Evolutionary conservation across 2,888 invertebrate genomes (phyloP).

Genomic region (Microctonus hyperodae): DNA sequence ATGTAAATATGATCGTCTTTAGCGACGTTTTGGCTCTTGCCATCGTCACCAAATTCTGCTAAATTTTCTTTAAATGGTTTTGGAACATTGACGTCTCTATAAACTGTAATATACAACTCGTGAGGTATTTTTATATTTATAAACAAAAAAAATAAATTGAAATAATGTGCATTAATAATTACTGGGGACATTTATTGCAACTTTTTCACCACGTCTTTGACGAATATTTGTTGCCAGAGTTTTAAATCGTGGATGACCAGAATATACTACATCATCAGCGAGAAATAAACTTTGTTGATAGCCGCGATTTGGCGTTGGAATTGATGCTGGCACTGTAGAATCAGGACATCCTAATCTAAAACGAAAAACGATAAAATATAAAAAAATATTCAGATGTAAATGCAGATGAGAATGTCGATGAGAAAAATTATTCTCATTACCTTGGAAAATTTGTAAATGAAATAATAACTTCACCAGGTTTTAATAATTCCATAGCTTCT

Average conservation of each 20-base stretch:
- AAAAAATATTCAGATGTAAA: not conserved
- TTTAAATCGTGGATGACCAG: conserved; percentile 94
- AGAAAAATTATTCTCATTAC: conserved; percentile 62
- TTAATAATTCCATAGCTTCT: conserved; percentile 80
- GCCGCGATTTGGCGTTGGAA: conserved; percentile 75
- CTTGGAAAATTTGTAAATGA: conserved; percentile 94
- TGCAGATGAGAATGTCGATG: not conserved
- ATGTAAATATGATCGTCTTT: conserved; percentile 93
- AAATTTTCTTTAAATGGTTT: conserved; percentile 77
- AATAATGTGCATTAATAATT: too few species aligned
- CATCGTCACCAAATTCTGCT: conserved; percentile 70
- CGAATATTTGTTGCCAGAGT: conserved; percentile 94
- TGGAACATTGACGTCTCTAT: conserved; percentile 85
- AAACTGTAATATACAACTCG: conserved; percentile 69
- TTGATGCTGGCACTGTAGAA: conserved; percentile 84
- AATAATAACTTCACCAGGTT: conserved; percentile 83
- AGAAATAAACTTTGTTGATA: conserved; percentile 89
- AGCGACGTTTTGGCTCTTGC: conserved; percentile 70
- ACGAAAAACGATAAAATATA: conserved; percentile 41
- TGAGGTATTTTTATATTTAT: not conserved
- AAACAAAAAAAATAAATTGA: conserved; percentile 2
- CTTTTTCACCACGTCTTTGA: conserved; percentile 90
- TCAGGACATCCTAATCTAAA: conserved; percentile 83
- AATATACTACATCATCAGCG: conserved; percentile 92
- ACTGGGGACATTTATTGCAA: conserved; percentile 96